Conservation (phyloP, 1,140 invertebrate species). For the Pteromalus puparum region DNA sequence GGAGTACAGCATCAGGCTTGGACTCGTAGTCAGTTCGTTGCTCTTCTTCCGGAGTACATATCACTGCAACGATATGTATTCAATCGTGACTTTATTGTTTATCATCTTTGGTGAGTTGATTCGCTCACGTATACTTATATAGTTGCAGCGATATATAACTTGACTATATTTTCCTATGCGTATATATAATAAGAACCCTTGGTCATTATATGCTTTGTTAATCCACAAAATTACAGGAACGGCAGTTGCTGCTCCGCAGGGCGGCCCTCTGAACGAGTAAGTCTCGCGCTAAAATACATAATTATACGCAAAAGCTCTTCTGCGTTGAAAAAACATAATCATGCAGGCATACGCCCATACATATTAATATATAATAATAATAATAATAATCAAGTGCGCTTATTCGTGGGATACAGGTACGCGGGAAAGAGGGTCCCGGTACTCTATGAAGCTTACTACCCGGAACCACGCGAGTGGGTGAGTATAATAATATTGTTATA, state of each 20-base stretch:
- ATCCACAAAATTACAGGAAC: not conserved
- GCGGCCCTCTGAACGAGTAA: not conserved
- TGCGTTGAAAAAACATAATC: too few relatives aligned
- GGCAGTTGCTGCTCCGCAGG: not conserved
- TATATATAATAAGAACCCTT: too few relatives aligned
- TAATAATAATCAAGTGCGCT: not conserved
- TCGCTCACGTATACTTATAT: too few relatives aligned
- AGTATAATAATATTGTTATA: too few relatives aligned
- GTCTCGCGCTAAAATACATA: not conserved
- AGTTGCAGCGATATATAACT: too few relatives aligned
- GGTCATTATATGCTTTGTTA: too few relatives aligned
- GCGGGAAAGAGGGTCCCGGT: constrained; percentile 57
- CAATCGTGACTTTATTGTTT: not conserved
- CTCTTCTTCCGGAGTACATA: not conserved
- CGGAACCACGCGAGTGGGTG: constrained; percentile 48
- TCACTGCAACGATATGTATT: too few relatives aligned
- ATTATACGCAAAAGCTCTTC: too few relatives aligned
- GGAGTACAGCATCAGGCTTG: too few relatives aligned
- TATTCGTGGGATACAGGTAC: not conserved
- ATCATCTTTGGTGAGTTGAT: not conserved
- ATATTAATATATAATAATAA: too few relatives aligned
- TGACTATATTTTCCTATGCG: too few relatives aligned
- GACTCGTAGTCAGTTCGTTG: not conserved
- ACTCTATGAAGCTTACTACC: constrained; percentile 67
- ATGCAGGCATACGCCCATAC: not conserved